phyloP scores from a whole-genome alignment of 2,888 invertebrate genomes.

The Tenthredo amoena region DNA sequence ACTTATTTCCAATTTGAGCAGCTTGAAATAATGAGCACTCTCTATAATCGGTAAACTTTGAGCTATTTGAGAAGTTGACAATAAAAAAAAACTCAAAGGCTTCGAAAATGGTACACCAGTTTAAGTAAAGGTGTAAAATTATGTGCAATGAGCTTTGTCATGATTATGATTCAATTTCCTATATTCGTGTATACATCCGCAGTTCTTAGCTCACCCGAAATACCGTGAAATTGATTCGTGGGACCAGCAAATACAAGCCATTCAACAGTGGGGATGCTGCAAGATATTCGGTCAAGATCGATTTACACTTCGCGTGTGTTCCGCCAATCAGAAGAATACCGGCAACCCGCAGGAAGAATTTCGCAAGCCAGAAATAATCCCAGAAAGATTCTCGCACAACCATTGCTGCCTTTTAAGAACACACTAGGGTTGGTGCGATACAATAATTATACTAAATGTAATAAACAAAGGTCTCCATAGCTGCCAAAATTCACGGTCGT shows the following conservation, averaged over 20 bases:
- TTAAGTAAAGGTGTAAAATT: no score
- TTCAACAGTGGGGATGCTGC: not conserved
- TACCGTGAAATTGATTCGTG: not conserved
- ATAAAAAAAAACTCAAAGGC: no score
- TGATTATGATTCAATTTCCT: no score
- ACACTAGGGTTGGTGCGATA: not conserved
- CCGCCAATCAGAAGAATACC: not conserved
- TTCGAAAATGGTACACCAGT: no score
- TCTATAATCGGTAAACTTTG: no score
- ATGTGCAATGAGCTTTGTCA: no score
- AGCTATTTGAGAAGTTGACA: no score
- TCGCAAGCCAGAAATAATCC: not conserved
- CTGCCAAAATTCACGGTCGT: not conserved
- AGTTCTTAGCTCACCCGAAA: conserved; percentile 13
- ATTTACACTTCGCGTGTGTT: not conserved
- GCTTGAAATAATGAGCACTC: no score
- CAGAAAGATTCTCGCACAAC: not conserved
- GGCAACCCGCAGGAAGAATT: not conserved
- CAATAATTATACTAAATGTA: not conserved
- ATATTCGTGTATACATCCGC: no score
- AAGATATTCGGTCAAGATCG: not conserved
- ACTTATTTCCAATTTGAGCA: no score
- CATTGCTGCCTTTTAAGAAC: not conserved
- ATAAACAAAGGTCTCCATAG: not conserved
- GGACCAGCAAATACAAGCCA: not conserved